Base-by-base conservation (phyloP, 2,797 vertebrate genomes). In the Chromobotia macracanthus region DNA sequence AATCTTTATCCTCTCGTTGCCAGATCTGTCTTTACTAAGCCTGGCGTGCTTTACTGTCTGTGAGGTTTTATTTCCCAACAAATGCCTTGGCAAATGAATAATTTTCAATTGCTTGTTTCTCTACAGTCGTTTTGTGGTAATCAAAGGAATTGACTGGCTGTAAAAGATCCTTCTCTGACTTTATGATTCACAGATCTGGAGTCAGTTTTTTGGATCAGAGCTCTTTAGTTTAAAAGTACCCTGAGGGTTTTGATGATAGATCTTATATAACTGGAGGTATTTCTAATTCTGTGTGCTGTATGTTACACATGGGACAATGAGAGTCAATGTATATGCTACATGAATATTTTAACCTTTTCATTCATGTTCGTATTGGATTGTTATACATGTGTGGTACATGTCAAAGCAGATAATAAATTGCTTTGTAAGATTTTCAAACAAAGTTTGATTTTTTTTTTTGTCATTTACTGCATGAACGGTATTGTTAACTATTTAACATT, bases 181-280 rank as follows among this genome's bases (percentile, higher is more conserved):
- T 60, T 70, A 51, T 50, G 44, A 77, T 61, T 77, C 74, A 58
- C 63, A 31, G 18, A 28, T 56, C 18, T 58, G 44, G 13, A 3
- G 2, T 16, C 50, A 13, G 58, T 66, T 69, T 69, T 69, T 56
- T 31, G 18, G 65, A 77, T 77, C 35, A 35, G 21, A 31, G 35
- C 68, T 69, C 35, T 65, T 35, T 68, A 75, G 25, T 23, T 66
- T 84, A 87, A 86, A 89, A 90, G 75, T 72, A 60, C 12, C 23
- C 46, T 18, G 82, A 76, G 56, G 82, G 84, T 89, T 89, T 86
- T 87, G 79, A 82, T 87, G 88, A 90, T 89, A 86, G 87, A 89
- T 90, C 83, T 85, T 84, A 78, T 51, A 21, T 86, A 86, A 87
- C 15, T 18, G 13, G 48, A 70, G 50, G 69, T 79, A 66, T 83